Evolutionary conservation across 2,113 vertebrate genomes (phyloP).

Genomic region (Psettodes erumei): DNA sequence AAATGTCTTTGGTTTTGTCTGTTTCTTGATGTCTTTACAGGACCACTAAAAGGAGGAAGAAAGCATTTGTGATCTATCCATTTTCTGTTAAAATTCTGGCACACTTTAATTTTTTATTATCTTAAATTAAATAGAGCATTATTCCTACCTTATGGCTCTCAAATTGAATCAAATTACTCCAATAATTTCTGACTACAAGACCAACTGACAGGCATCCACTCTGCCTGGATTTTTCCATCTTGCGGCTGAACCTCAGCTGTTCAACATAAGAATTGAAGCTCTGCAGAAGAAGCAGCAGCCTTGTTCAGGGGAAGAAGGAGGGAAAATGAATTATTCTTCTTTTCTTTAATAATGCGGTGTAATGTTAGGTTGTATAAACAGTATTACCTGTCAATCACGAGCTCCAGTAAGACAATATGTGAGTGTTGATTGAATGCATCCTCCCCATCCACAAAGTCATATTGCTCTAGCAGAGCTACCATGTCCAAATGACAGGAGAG

Average conservation of each 20-base stretch:
- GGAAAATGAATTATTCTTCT: too few relatives aligned
- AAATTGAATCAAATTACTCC: slow-evolving; percentile 86
- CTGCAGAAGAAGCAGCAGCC: slow-evolving; percentile 92
- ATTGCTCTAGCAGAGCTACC: slow-evolving; percentile 85
- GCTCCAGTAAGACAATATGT: slow-evolving; percentile 90
- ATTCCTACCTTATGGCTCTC: slow-evolving; percentile 61
- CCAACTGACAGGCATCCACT: slow-evolving; percentile 87
- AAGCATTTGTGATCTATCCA: neutral
- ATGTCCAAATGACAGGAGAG: slow-evolving; percentile 90
- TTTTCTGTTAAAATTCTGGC: neutral
- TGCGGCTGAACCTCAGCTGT: slow-evolving; percentile 59
- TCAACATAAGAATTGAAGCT: slow-evolving; percentile 86
- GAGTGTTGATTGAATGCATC: slow-evolving; percentile 89
- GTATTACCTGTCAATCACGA: slow-evolving; percentile 93
- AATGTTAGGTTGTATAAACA: too few relatives aligned
- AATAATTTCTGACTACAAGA: slow-evolving; percentile 87
- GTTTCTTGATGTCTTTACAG: slow-evolving; percentile 22
- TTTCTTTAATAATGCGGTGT: neutral
- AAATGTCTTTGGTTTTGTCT: slow-evolving; percentile 32
- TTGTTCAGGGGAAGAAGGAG: slow-evolving; percentile 56
- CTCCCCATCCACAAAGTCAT: slow-evolving; percentile 85
- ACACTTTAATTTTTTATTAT: neutral
- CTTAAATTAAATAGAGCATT: neutral
- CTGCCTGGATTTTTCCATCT: slow-evolving; percentile 15
- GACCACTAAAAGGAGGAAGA: slow-evolving; percentile 16